These are phyloP conservation scores for Bibio marci DNA, from an alignment of 2,888 invertebrate species.

Conservation along the genomic window DNA sequence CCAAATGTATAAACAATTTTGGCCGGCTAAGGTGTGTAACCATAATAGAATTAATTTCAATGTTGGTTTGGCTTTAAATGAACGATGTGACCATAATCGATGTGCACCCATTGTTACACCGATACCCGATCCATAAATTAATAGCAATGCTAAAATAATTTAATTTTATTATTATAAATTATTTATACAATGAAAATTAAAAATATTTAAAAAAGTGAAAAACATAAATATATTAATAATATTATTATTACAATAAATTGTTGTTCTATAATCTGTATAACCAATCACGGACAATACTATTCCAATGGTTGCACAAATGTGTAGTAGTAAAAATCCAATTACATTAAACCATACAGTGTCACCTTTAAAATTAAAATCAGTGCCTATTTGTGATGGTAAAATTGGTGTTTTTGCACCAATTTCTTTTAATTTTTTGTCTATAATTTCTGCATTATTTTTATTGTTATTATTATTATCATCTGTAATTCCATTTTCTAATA, in stretches of 20 bases:
- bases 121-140: conserved; percentile 25
- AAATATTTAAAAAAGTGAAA: conserved; percentile 7
- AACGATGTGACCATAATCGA: conserved; percentile 57
- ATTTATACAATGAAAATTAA: conserved; percentile 3
- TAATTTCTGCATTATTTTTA: conserved; percentile 3
- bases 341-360: conserved; percentile 44
- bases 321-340: conserved; percentile 38
- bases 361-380: conserved; percentile 31
- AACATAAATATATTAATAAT: conserved; percentile 16
- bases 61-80: conserved; percentile 54
- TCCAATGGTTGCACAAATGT: conserved; percentile 26
- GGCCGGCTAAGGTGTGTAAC: conserved; percentile 55
- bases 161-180: background rate
- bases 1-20: conserved; percentile 64
- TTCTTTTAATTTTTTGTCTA: conserved; percentile 6
- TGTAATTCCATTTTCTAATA: conserved; percentile 1
- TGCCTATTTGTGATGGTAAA: conserved; percentile 30
- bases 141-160: conserved; percentile 15
- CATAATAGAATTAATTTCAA: conserved; percentile 42
- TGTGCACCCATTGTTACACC: conserved; percentile 72
- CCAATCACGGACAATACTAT: conserved; percentile 12
- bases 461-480: no score
- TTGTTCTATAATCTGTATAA: conserved; percentile 17
- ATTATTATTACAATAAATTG: conserved; percentile 27
- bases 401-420: conserved; percentile 8